Evolutionary conservation across 2,888 invertebrate species (phyloP), one percentile per base, ranked within the genome.

Genomic region (Celastrina argiolus): DNA sequence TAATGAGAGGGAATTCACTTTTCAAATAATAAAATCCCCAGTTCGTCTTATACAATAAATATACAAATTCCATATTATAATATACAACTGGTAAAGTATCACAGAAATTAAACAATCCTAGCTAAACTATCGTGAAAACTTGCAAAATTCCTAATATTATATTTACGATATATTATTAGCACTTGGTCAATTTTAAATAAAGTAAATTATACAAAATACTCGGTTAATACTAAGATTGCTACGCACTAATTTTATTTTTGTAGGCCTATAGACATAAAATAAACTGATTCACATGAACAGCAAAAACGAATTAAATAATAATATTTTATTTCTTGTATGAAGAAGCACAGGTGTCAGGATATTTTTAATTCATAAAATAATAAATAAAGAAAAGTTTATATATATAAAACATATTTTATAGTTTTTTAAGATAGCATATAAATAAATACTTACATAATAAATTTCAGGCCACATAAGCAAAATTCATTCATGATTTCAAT

Each of bases 91-190:
- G 89, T 88, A 89, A 88, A 89, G 87, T 91, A 91, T 91, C 90
- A 90, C 90, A 91, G 90, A 90, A 91, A 88, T 88, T 84, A 90
- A 90, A 84, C 84, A 83, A 84, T 85, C 82, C 87, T 89, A 90
- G 86, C 89, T 89, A 88, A 87, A 86, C 85, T 87, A 87, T 84
- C 81, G 79, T 79, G 83, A 82, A 78, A 80, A 83, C 76, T 82
- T 80, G 81, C 78, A 81, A 79, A 81, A 78, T 71, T 70, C 74
- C 73, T 72, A 82, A 81, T 74, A 78, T 80, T 77, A 82, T n/a
- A 81, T 81, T 81, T 78, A 78, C 78, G 76, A 77, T 67, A 61
- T 65, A 81, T 80, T 75, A 79, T 80, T 75, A 79, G 80, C 77
- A 80, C 81, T 87, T 86, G 87, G 86, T 87, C 86, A 82, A 79